Evolutionary conservation across 2,113 vertebrate genomes (phyloP).

Genomic region (Larimichthys crocea): DNA sequence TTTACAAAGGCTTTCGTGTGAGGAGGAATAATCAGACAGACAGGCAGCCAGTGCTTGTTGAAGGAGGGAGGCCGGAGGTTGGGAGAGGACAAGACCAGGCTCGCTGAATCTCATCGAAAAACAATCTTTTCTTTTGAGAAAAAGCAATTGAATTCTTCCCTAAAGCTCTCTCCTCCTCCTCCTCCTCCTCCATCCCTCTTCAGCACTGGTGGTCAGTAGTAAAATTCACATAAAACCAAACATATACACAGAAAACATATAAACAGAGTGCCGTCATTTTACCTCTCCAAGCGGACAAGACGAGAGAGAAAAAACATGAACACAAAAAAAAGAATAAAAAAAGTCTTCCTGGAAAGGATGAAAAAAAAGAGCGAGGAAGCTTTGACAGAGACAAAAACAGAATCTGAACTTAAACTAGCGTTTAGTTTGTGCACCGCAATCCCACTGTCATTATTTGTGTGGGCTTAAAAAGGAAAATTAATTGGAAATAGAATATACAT

Average conservation of each 20-base stretch:
- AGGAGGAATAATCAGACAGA: conserved; percentile 59
- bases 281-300: conserved; percentile 33
- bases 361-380: neutral
- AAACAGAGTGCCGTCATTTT: conserved; percentile 48
- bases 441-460: conserved; percentile 3
- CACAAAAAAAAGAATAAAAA: conserved; percentile 3
- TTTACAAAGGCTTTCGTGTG: conserved; percentile 44
- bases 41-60: conserved; percentile 67
- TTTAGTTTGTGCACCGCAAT: conserved; percentile 34
- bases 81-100: neutral
- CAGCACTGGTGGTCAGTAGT: conserved; percentile 83
- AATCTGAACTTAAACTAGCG: conserved; percentile 48
- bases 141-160: neutral
- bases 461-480: conserved; percentile 11
- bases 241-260: conserved; percentile 50
- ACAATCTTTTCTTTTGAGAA: conserved; percentile 15
- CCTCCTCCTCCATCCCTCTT: conserved; percentile 36
- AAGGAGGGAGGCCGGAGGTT: conserved; percentile 15
- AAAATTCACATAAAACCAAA: conserved; percentile 67
- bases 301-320: conserved; percentile 27
- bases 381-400: conserved; percentile 14
- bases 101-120: neutral
- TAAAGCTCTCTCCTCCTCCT: neutral
- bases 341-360: conserved; percentile 8
- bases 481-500: neutral